Evolutionary conservation across 2,113 vertebrate species (phyloP).

Genomic region (Paracyprichromis sp.): DNA sequence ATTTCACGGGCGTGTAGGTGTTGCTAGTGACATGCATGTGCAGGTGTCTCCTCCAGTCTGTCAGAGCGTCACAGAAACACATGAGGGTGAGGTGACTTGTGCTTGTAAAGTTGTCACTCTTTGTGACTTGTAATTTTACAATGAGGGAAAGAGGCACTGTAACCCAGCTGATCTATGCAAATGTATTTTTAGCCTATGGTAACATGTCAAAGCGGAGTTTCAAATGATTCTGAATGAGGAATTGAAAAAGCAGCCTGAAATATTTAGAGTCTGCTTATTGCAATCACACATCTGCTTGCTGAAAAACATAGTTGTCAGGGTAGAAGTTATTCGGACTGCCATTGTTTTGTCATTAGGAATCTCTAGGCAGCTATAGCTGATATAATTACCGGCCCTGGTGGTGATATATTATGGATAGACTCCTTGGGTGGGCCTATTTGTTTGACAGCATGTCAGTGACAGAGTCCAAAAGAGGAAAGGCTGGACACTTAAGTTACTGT

Average conservation of each 20-base stretch:
- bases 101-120: not conserved
- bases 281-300: not conserved
- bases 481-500: constrained; percentile 14
- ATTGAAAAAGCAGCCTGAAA: not conserved
- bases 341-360: constrained; percentile 23
- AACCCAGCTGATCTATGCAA: constrained; percentile 11
- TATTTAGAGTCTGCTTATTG: not conserved
- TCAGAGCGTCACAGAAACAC: not conserved
- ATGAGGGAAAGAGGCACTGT: not conserved
- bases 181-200: constrained; percentile 2
- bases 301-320: not conserved
- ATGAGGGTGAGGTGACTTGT: not conserved
- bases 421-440: not conserved
- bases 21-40: not conserved
- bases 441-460: constrained; percentile 3
- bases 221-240: not conserved
- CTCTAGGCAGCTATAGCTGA: not conserved
- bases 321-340: not conserved
- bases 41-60: constrained; percentile 12
- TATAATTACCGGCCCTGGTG: not conserved
- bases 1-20: not conserved
- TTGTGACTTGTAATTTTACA: not conserved
- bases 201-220: not conserved
- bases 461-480: constrained; percentile 1
- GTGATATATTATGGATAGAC: constrained; percentile 18